phyloP scores from a whole-genome alignment of 2,797 vertebrate genomes.

The Bucorvus abyssinicus region DNA sequence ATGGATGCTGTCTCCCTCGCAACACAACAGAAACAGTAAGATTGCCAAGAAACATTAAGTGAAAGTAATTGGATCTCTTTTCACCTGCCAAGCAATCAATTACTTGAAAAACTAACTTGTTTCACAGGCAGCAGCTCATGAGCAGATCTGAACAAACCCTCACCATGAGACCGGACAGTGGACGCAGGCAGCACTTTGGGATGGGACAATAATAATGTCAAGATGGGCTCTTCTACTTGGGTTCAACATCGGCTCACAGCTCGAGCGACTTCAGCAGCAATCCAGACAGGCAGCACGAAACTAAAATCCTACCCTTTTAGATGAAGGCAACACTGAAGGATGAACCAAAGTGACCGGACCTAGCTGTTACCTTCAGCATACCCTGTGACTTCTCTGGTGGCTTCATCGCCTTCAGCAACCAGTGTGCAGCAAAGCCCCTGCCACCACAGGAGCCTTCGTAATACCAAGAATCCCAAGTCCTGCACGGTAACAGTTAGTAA shows the following conservation, averaged over 20 bases:
- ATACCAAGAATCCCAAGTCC: neutral
- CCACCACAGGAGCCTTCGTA: fast-evolving
- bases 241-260: neutral
- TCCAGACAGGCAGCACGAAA: neutral
- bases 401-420: neutral
- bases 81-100: constrained; percentile 34
- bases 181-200: neutral
- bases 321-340: neutral
- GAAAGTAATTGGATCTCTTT: constrained; percentile 10
- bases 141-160: neutral
- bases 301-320: neutral
- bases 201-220: neutral
- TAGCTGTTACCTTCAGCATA: neutral
- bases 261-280: fast-evolving
- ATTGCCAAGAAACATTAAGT: constrained; percentile 16
- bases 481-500: neutral
- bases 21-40: constrained; percentile 46
- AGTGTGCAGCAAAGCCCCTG: fast-evolving
- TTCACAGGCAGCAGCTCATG: neutral
- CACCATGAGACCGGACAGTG: neutral
- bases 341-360: neutral
- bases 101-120: neutral
- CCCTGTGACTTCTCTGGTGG: neutral
- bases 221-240: neutral
- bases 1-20: neutral